Evolutionary conservation across 2,797 vertebrate genomes (phyloP), one percentile per base, ranked within the genome.

Genomic region (Argya squamiceps): DNA sequence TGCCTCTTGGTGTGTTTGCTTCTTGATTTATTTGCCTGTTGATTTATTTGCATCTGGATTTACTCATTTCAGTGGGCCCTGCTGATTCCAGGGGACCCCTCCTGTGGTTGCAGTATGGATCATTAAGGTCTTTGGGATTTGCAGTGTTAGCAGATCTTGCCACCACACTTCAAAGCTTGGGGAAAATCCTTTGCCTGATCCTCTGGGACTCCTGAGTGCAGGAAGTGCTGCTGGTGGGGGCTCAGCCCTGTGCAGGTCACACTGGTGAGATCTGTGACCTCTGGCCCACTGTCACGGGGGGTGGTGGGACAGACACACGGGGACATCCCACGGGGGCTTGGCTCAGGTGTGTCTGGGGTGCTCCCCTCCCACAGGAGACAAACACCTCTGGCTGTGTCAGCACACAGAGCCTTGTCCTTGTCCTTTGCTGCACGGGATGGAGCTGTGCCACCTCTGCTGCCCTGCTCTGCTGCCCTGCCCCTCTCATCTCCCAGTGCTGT

Each of bases 341-440:
- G 17, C 18, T 47, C 39, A 11, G 5, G n/a, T 3, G 49, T 19
- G 17, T 24, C 36, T 30, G 17, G 67, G 41, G 4, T 24, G 24
- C 59, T 84, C 19, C 49, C 30, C 18, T 15, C 32, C 59, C 36
- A 6, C 30, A 16, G 30, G 16, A 24, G 20, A 32, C 7, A 15
- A 36, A 3, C 15, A 32, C 41, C 15, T 2, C 32, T 7, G 14
- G 2, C 52, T 13, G 5, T 59, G 53, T n/a, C 62, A 56, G 56
- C 79, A 32, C 46, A 43, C 19, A 18, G 70, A 93, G 26, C 73
- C 59, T n/a, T 6, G 36, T 29, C 50, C 65, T 55, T 50, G 10
- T n/a, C 44, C 49, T 49, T 55, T 9, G 2, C 78, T 46, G 36
- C 41, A 3, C 0, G 0, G 46, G n/a, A 2, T 24, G 37, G 27